Evolutionary conservation across 2,797 vertebrate genomes (phyloP), one percentile per base, ranked within the genome.

Genomic region (Hydrolagus colliei): DNA sequence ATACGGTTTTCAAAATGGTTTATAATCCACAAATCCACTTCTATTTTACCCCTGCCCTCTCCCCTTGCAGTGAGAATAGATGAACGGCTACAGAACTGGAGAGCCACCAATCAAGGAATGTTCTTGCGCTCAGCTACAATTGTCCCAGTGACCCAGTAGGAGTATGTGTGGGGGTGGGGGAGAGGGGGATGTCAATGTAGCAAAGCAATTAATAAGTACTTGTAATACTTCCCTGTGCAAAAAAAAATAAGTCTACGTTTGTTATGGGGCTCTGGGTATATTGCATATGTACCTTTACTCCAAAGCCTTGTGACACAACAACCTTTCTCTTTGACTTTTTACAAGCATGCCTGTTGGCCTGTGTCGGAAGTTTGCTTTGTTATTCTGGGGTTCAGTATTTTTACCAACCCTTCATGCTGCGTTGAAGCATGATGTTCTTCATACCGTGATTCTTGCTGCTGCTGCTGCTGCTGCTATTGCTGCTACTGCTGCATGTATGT

Each of bases 401-500:
- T 84, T 84, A 65, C 9, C 27, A 41, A 65, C 41, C 79, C 79
- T 84, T 82, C 79, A 82, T 84, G 79, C 71, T 84, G 79, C 65
- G 41, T 84, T 10, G 18, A 65, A 13, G 16, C 79, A 84, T 84
- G 79, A 67, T 80, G 65, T 80, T 80, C 78, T 63, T 84, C 9
- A 20, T 41, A 71, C 78, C 27, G 63, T 80, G 71, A 68, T 84
- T 77, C 68, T 84, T 71, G 79, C 79, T 27, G 27, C 27, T 27
- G 79, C 79, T 84, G 79, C 65, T 84, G 41, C 41, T 52, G 79
- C 79, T 52, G 41, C 41, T 52, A 6, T 6, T 52, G 41, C 41
- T 52, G 41, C 41, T 52, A 52, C 41, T 84, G 79, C 65, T 84
- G 79, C 79, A 84, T 84, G 65, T 67, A 41, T 84, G 41, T 52